These are phyloP conservation scores for Timema cristinae DNA, from an alignment of 2,888 invertebrate species.

Conservation along the genomic window DNA sequence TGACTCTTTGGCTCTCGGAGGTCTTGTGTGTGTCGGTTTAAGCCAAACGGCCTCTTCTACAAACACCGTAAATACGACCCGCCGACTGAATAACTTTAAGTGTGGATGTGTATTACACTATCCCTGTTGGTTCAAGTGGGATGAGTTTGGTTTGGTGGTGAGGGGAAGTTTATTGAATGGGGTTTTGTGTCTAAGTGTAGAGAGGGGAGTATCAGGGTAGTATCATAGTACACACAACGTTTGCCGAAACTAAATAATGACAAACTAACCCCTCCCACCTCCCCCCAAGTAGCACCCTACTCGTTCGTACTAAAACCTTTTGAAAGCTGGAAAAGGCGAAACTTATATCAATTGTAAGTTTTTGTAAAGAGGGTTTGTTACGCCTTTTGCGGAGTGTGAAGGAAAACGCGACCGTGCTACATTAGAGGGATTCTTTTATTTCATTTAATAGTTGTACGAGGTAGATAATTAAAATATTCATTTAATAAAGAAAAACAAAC, in stretches of 20 bases:
- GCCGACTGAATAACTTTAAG: too few relatives aligned
- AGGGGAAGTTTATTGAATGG: too few relatives aligned
- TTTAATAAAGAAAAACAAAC: too few relatives aligned
- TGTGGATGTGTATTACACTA: slow-evolving; percentile 17
- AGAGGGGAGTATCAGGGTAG: slow-evolving; percentile 14
- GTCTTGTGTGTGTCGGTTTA: too few relatives aligned
- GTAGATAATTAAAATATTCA: too few relatives aligned
- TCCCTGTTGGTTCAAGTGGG: neutral
- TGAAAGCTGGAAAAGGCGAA: slow-evolving; percentile 22
- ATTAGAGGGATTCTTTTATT: neutral
- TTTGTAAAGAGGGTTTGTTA: slow-evolving; percentile 6
- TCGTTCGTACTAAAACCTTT: slow-evolving; percentile 20
- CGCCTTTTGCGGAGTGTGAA: slow-evolving; percentile 19
- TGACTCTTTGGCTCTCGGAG: too few relatives aligned
- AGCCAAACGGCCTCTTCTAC: slow-evolving; percentile 8
- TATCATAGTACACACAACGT: slow-evolving; percentile 21
- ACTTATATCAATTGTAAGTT: slow-evolving; percentile 19
- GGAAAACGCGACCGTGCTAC: neutral
- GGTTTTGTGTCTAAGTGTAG: neutral
- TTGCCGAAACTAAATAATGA: slow-evolving; percentile 26
- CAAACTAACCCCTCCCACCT: slow-evolving; percentile 17
- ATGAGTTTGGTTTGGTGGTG: slow-evolving; percentile 2
- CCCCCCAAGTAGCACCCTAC: slow-evolving; percentile 5
- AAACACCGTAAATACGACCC: neutral
- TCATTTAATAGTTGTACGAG: too few relatives aligned